Percentiles rank a stretch among this genome's conserved stretches.
phyloP scores from a whole-genome alignment of 2,888 invertebrate genomes.

The Adelognathus sp. region DNA sequence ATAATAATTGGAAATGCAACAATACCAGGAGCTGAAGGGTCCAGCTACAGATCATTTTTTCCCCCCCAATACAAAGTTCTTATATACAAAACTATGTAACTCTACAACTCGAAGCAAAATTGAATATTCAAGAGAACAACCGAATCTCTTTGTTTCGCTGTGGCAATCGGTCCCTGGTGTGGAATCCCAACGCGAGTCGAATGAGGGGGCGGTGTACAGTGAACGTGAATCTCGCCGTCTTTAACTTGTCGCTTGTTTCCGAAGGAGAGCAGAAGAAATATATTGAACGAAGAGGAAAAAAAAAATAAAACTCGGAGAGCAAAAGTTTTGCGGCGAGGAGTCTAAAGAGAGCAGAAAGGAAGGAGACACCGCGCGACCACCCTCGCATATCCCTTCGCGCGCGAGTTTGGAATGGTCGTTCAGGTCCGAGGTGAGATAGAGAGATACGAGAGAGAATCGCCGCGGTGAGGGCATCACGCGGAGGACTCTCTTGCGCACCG shows the following conservation, averaged over 20 bases:
- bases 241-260: conserved; percentile 8
- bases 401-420: neutral
- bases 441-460: conserved; percentile 20
- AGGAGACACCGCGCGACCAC: conserved; percentile 56
- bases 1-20: too few relatives aligned
- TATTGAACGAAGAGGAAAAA: neutral
- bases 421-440: conserved; percentile 31
- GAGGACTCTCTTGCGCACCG: conserved; percentile 28
- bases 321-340: conserved; percentile 28
- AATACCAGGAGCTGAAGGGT: too few relatives aligned
- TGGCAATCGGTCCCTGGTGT: conserved; percentile 46
- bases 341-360: conserved; percentile 41
- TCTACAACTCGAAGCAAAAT: neutral
- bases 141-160: conserved; percentile 49
- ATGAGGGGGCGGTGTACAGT: conserved; percentile 16
- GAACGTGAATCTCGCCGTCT: neutral
- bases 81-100: neutral
- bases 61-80: neutral
- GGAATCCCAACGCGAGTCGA: conserved; percentile 38
- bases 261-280: conserved; percentile 4
- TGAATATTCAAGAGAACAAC: conserved; percentile 36
- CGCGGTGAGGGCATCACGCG: conserved; percentile 53
- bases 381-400: conserved; percentile 54
- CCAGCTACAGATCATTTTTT: too few relatives aligned
- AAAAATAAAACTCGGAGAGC: conserved; percentile 10